A percentile compares a stretch with the other conserved stretches of the same genome.
phyloP scores from a whole-genome alignment of 2,113 vertebrate genomes.

The Macrotis lagotis region DNA sequence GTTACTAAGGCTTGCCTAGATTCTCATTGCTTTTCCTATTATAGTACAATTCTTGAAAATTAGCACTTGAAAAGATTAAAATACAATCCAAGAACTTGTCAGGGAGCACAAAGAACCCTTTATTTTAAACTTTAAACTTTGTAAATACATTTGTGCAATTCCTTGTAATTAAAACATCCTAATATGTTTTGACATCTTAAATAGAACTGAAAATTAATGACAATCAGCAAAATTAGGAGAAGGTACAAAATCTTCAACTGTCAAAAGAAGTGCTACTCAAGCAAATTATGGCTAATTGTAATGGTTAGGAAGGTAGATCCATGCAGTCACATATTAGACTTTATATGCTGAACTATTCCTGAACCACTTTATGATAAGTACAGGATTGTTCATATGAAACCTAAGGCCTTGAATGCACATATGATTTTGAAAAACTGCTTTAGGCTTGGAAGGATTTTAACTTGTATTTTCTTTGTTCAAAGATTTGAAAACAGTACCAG shows the following conservation, averaged over 20 bases:
- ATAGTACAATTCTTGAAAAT: background rate
- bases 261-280: slow-evolving; percentile 49
- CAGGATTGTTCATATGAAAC: background rate
- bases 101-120: slow-evolving; percentile 38
- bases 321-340: slow-evolving; percentile 33
- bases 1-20: background rate
- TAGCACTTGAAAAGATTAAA: background rate
- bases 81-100: background rate
- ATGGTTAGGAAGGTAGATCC: background rate
- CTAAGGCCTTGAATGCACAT: background rate
- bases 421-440: slow-evolving; percentile 25
- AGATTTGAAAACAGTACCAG: slow-evolving; percentile 39
- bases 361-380: slow-evolving; percentile 21
- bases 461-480: slow-evolving; percentile 24
- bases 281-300: slow-evolving; percentile 36
- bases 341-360: slow-evolving; percentile 1
- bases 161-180: slow-evolving; percentile 49
- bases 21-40: background rate
- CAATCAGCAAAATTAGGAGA: slow-evolving; percentile 22
- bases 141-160: slow-evolving; percentile 44
- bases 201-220: slow-evolving; percentile 28
- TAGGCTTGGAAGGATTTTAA: background rate
- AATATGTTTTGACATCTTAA: slow-evolving; percentile 49
- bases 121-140: slow-evolving; percentile 47
- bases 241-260: slow-evolving; percentile 30